Evolutionary conservation across 1,140 invertebrate species (phyloP).

Genomic region (Globodera rostochiensis): DNA sequence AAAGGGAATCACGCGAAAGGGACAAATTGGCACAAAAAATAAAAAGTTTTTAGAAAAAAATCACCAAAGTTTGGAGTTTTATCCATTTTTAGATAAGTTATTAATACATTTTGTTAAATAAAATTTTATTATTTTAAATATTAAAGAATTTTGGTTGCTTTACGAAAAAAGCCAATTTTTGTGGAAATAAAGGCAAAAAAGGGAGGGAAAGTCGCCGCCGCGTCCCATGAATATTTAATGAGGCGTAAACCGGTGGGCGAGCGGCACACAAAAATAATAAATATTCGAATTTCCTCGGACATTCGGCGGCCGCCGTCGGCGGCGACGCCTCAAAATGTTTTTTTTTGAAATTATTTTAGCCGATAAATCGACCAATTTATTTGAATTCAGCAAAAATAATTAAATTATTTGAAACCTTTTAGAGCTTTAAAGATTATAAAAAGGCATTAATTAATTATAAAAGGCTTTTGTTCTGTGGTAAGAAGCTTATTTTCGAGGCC

Average conservation of each 20-base stretch:
- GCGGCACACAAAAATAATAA: not conserved
- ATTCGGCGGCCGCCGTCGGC: not conserved
- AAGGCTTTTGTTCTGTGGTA: too few relatives aligned
- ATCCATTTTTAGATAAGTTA: too few relatives aligned
- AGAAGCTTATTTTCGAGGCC: too few relatives aligned
- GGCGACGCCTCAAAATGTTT: too few relatives aligned
- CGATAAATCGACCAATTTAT: too few relatives aligned
- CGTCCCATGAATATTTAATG: slow-evolving; percentile 9
- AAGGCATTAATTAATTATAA: too few relatives aligned
- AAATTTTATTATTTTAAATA: slow-evolving; percentile 9
- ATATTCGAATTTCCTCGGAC: not conserved
- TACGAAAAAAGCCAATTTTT: not conserved
- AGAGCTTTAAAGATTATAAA: too few relatives aligned
- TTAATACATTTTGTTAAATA: not conserved
- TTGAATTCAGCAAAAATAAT: too few relatives aligned
- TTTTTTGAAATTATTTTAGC: too few relatives aligned
- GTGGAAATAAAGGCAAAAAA: not conserved
- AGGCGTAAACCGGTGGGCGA: not conserved
- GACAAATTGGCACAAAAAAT: not conserved
- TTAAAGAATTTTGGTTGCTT: not conserved
- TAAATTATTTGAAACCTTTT: too few relatives aligned
- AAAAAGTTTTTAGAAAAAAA: too few relatives aligned
- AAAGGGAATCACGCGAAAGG: not conserved
- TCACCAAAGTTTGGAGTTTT: too few relatives aligned
- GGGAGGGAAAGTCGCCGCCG: not conserved